Base-by-base conservation (phyloP, 1,140 invertebrate species). In the Eueides isabella region DNA sequence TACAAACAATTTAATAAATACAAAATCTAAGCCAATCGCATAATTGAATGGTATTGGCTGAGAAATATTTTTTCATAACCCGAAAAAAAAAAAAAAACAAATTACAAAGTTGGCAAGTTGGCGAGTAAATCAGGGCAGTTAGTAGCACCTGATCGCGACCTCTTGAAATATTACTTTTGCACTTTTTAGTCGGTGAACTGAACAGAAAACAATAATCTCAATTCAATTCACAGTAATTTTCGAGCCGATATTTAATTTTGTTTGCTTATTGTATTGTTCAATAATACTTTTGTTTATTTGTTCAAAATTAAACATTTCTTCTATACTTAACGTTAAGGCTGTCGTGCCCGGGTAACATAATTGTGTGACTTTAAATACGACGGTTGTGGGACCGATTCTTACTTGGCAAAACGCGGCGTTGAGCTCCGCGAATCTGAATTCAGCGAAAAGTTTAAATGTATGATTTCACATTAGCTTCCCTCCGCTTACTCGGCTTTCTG, bases 121-220 rank as follows among this genome's bases (percentile, higher is more conserved):
- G 76, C 74, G 74, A 87, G 85, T 88, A 89, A 89, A 89, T 88
- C 86, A 88, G 78, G 67, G 71, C 69, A 85, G 84, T 89, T 87
- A 80, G 67, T 61, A 80, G 77, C 87, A 89, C 87, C 87, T 89
- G 87, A 87, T 82, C 81, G 67, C 81, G 76, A 80, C 80, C 80
- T 82, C 77, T 75, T 83, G 84, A 86, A 74, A 86, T 89, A 89
- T 87, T 80, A 73, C 78, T 77, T 83, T 82, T 77, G 72, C 80
- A 80, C 76, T 84, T 83, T 85, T 86, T 85, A 79, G 64, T 76
- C 72, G 67, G 67, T 63, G 67, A 80, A 77, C 63, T 63, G 71
- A 80, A 75, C 55, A 68, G 61, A 41, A 29, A 72, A 65, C 72
- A 71, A 77, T 72, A 73, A 75, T 71, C 30, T 61, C 38, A 38